A percentile compares a stretch with the other conserved stretches of the same genome.
Conservation (phyloP, 2,113 vertebrate species). For the Camelus bactrianus region DNA sequence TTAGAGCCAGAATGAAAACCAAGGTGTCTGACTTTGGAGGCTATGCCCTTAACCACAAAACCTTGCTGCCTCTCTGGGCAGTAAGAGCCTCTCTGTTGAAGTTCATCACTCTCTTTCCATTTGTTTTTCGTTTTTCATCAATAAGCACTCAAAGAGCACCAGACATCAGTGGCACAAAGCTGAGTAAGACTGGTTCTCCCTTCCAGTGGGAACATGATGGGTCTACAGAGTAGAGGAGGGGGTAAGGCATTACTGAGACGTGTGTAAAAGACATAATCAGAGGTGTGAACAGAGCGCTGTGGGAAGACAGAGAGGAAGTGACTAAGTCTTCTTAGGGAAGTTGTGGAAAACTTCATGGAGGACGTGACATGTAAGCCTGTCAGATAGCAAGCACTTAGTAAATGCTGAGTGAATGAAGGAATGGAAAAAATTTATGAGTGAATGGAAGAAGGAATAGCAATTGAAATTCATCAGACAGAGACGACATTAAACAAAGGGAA, state of each 20-base stretch:
- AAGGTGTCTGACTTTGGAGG: neutral
- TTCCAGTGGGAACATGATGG: neutral
- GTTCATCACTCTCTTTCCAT: neutral
- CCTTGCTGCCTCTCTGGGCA: neutral
- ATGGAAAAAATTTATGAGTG: no score
- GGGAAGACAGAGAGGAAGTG: neutral
- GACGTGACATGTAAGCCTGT: neutral
- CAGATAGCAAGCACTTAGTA: neutral
- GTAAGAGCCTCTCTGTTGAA: no score
- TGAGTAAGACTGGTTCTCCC: neutral
- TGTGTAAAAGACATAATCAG: neutral
- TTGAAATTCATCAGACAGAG: neutral
- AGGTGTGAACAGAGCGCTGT: accelerated
- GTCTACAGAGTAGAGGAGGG: neutral
- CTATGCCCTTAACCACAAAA: neutral
- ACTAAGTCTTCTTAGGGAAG: neutral
- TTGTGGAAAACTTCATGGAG: neutral
- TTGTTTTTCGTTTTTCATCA: neutral
- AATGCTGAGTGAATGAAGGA: neutral
- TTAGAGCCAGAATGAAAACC: neutral
- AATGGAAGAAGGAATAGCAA: neutral
- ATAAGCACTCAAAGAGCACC: no score
- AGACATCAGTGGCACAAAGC: neutral
- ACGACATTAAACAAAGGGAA: neutral
- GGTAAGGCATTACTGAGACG: neutral